Base-by-base conservation (phyloP, 2,113 vertebrate species). In the Notechis scutatus region DNA sequence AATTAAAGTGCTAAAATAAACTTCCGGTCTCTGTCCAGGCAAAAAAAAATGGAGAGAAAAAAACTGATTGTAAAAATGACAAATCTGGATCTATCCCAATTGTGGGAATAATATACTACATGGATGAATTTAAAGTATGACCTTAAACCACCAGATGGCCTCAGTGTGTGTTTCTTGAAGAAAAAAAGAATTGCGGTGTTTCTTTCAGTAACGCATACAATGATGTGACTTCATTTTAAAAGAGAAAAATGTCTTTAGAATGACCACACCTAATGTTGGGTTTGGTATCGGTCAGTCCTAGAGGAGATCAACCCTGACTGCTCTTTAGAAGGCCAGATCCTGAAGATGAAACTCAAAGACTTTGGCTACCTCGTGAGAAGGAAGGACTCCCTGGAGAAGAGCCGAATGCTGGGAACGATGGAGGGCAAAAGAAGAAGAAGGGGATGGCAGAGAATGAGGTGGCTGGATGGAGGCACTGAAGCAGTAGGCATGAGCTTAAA, bases 91-190 rank as follows among this genome's bases (percentile, higher is more conserved):
- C n/a, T 39, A 74, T 81, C 34, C 3, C 1, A 21, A 39, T 81
- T 34, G 0, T 39, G 34, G 34, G 18, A 20, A 39, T 39, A 39
- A 50, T 50, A 50, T 39, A 21, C 6, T 81, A 39, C 15, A 81
- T 1, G 2, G n/a, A 20, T 52, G 56, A 52, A 93, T 69, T n/a
- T 10, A 3, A 61, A 91, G 52, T 96, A 24, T 50, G 42, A 9
- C 0, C 52, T 61, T 47, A 0, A 24, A 88, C 97, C 98, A 98
- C 97, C 95, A 96, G 97, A 92, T 97, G 98, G 94, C 95, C 12
- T 23, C 93, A 34, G 69, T n/a, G 95, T 87, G 81, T 90, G 93
- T 0, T 0, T 9, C 0, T 1, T 0, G 0, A 9, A 0, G 11
- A 3, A 55, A 88, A 92, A 42, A 23, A 0, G 21, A 20, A 29